phyloP scores from a whole-genome alignment of 2,113 vertebrate species.

The Otis tarda region DNA sequence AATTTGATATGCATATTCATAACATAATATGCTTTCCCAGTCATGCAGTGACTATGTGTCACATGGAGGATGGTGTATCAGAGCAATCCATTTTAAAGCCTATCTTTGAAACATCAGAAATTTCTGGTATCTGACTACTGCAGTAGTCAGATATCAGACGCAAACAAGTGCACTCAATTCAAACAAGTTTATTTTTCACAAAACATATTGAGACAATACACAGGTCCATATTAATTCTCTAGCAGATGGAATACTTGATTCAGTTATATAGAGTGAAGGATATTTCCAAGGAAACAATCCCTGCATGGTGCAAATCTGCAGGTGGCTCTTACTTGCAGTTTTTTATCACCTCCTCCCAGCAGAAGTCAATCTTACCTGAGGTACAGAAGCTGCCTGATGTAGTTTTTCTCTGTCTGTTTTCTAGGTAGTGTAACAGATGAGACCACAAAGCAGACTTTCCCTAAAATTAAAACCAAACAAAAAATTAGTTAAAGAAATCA shows the following conservation, averaged over 20 bases:
- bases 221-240: background rate
- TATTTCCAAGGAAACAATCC: background rate
- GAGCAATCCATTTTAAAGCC: background rate
- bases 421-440: conserved; percentile 93
- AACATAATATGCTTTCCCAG: background rate
- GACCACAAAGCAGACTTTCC: conserved; percentile 99
- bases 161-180: background rate
- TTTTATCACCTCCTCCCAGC: background rate
- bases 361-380: conserved; percentile 78
- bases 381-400: conserved; percentile 86
- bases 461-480: conserved; percentile 66
- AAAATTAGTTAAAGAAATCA: background rate
- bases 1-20: background rate
- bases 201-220: background rate
- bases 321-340: background rate
- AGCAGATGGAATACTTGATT: background rate
- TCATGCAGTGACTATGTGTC: background rate
- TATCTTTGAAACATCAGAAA: background rate
- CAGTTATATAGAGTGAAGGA: background rate
- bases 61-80: background rate
- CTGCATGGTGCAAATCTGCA: background rate
- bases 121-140: background rate
- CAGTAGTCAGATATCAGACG: background rate
- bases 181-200: background rate
- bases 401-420: conserved; percentile 91